Evolutionary conservation across 2,888 invertebrate species (phyloP), one percentile per base, ranked within the genome.

Genomic region (Drosophila pullipes): DNA sequence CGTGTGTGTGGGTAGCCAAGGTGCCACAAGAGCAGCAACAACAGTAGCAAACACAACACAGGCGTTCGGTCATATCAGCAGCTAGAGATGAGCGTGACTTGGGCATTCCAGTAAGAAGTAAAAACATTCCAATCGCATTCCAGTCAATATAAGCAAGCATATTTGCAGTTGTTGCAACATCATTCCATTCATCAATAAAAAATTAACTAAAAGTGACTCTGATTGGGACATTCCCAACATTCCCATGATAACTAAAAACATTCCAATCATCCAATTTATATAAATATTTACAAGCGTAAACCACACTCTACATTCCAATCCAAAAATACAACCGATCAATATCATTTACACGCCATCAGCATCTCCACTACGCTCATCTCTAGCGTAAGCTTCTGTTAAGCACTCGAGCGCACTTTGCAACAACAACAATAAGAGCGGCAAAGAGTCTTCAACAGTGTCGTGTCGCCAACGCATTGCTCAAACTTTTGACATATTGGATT

Each of bases 1-100:
- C 63, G 41, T 72, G 41, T 47, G 69, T 59, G 79, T 85, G 86
- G 86, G 86, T 76, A 74, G 78, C 70, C 84, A 71, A 75, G 71
- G 79, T 79, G 58, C 61, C 61, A 35, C 62, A 71, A 66, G 52
- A 76, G 60, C 58, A 50, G 50, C 47, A 65, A 25, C 64, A 63
- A 53, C 62, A 62, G 67, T 55, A 62, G 69, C 64, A 76, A 72
- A 53, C 72, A 66, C 78, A 76, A 58, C 60, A 61, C 9, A 47
- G 18, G 47, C 25, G 47, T 52, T 60, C 60, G 61, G 44, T 25
- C 75, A 50, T 50, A 60, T 50, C 31, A 67, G 50, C 49, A 60
- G 57, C 76, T 65, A 69, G 63, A 57, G 69, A 67, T 67, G 74
- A 67, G 59, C 73, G 37, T 53, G 49, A 57, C 37, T 30, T 22